Evolutionary conservation across 53 echinoderm and acorn worm species (phyloP), one percentile per base, ranked within the genome.

Genomic region (Apostichopus leukothele): DNA sequence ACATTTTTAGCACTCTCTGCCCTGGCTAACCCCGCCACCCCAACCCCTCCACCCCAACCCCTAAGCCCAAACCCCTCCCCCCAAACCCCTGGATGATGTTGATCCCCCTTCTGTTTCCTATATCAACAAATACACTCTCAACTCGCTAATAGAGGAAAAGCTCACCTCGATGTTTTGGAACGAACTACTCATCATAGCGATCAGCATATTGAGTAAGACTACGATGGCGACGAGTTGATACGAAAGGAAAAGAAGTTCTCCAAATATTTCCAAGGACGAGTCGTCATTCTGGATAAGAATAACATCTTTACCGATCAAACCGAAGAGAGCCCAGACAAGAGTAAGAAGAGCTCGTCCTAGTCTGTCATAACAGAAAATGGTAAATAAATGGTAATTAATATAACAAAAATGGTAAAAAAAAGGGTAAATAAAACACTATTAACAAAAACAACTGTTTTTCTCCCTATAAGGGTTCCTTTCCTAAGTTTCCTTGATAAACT

Each of bases 101-200:
- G 27, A 27, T 27, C 27, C 27, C 27, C 39, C 39, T 39, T 39
- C 39, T 39, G 39, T 39, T 39, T 39, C 39, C 39, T 39, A 39
- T 2, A 39, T 39, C 39, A 39, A 39, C 39, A 39, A 39, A 39
- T 39, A 39, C 39, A 39, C 39, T 39, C 39, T 39, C 39, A 39
- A 39, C 39, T 39, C 39, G 39, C 39, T 39, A 39, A 39, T 39
- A 39, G 39, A 39, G n/a, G n/a, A 71, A 71, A 71, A 16, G 18
- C 11, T 84, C 88, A 99, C 99, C 99, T 99, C 94, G 9, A 99
- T 99, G 50, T 88, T 95, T 78, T 99, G 96, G 74, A 95, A 99
- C 2, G 99, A 99, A 85, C 90, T 99, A 66, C 99, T 99, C 99
- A 99, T 99, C 99, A 99, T 99, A 75, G 99, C 99, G 67, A 99